Evolutionary conservation across 2,888 invertebrate genomes (phyloP), one percentile per base, ranked within the genome.

Genomic region (Augiades crinisus): DNA sequence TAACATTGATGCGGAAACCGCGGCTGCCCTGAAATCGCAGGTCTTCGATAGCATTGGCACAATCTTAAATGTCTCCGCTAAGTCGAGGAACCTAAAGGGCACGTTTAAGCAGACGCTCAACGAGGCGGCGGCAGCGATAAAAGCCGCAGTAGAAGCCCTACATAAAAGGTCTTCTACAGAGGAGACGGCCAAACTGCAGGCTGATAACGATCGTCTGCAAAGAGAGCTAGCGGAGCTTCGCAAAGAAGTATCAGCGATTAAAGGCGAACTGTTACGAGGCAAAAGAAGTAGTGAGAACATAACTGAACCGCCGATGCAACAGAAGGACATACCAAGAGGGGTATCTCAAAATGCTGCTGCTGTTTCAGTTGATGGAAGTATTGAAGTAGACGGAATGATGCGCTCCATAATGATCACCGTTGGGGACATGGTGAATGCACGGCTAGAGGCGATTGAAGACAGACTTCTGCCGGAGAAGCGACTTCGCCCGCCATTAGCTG

Each of bases 391-490:
- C 19, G 19, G 5, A 5, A 4, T 19, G 19, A 5, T 19, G 3
- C 31, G 31, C 13, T 31, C 31, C 6, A 31, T 31, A 3, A 31
- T 54, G 46, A 7, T 37, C 2, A 50, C 45, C 12, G 30, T 46
- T 0, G 54, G 54, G 2, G 19, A n/a, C 2, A 50, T 55, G 50
- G 14, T 55, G 0, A 47, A 43, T 10, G 49, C 49, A 0, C 14
- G 45, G 1, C 21, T 54, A 5, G 54, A 49, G 21, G 49, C 51
- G 1, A 3, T 51, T 1, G 43, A 55, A 7, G 36, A 27, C 3
- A 33, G 54, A 4, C 51, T 55, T 16, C 22, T 47, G 1, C 46
- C 54, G 1, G 43, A 51, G 14, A 34, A n/a, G 2, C 51, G 41
- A 4, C 1, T 24, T 1, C 45, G 46, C 8, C 52, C 46, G 8